Evolutionary conservation across 2,888 invertebrate species (phyloP), one percentile per base, ranked within the genome.

Genomic region (Mactromeris polynyma): DNA sequence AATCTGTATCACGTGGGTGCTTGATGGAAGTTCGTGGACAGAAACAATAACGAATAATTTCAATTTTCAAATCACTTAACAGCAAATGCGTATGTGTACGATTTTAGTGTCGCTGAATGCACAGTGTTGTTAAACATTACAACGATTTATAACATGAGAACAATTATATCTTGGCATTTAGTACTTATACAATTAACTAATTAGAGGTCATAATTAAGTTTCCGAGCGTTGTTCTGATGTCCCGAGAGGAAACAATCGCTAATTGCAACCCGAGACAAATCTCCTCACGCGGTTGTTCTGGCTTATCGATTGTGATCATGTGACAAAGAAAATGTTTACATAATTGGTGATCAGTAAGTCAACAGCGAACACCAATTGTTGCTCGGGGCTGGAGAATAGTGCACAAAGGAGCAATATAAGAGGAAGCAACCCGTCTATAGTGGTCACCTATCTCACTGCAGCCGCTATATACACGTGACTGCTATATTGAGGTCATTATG

Each of bases 281-380:
- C n/a, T 64, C 26, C 58, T 26, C n/a, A 3, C 26, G 58, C n/a
- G n/a, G 2, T 64, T 26, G 9, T 64, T 7, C 26, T 9, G 9
- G n/a, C 58, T 64, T 64, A 64, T 64, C 26, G 58, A 64, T 64
- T 64, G 58, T 64, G 58, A 9, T 11, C 26, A 64, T 64, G 58
- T 64, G n/a, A 26, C 21, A 26, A 64, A 64, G 58, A 64, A 26
- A 64, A 64, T 64, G 26, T 64, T 64, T 64, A 64, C 11, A 26
- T 64, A 64, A 64, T 64, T 64, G 58, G 58, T 64, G 58, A 64
- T 64, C 58, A 64, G 26, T 64, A n/a, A 64, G 58, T 64, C 58
- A 9, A n/a, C n/a, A 64, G 26, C n/a, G n/a, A n/a, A n/a, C n/a
- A 9, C n/a, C n/a, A 64, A 64, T 64, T 64, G 58, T 26, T 64